Conservation (phyloP, 1,140 invertebrate genomes). For the Dinothrombium tinctorium region DNA sequence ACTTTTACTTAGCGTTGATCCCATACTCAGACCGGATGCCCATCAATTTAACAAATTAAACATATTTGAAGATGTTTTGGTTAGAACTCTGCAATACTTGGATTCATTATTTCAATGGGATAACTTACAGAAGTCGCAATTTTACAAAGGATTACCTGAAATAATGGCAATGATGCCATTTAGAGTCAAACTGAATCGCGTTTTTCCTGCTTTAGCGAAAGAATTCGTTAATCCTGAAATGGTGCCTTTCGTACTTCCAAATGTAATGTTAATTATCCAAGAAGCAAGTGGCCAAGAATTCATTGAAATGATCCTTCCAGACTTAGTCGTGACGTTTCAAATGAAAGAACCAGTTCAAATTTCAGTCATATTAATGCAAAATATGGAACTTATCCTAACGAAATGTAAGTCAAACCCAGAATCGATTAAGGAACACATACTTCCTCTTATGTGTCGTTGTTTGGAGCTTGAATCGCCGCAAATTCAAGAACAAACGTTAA, state of each 20-base stretch:
- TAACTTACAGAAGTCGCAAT: conserved; percentile 92
- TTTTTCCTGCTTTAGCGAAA: conserved; percentile 67
- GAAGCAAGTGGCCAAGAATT: conserved; percentile 62
- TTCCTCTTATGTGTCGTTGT: conserved; percentile 73
- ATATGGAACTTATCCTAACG: conserved; percentile 73
- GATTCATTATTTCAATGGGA: conserved; percentile 93
- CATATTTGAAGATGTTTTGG: conserved; percentile 70
- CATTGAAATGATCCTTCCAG: conserved; percentile 49
- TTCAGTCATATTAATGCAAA: conserved; percentile 74
- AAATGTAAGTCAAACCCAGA: conserved; percentile 47
- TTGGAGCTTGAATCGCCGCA: conserved; percentile 65
- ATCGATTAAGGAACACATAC: conserved; percentile 64
- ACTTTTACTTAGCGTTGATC: conserved; percentile 54
- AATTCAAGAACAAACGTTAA: conserved; percentile 64
- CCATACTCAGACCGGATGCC: conserved; percentile 56
- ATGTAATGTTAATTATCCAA: conserved; percentile 66
- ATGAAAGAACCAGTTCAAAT: conserved; percentile 83
- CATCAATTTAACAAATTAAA: conserved; percentile 69
- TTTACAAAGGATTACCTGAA: conserved; percentile 80
- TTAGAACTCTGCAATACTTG: conserved; percentile 80
- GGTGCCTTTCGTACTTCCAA: conserved; percentile 89
- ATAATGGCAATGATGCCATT: conserved; percentile 66
- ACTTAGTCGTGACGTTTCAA: conserved; percentile 65
- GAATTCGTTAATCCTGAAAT: conserved; percentile 84
- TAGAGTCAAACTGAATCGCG: conserved; percentile 30